phyloP scores from a whole-genome alignment of 2,113 vertebrate species.

The Xiphophorus hellerii region DNA sequence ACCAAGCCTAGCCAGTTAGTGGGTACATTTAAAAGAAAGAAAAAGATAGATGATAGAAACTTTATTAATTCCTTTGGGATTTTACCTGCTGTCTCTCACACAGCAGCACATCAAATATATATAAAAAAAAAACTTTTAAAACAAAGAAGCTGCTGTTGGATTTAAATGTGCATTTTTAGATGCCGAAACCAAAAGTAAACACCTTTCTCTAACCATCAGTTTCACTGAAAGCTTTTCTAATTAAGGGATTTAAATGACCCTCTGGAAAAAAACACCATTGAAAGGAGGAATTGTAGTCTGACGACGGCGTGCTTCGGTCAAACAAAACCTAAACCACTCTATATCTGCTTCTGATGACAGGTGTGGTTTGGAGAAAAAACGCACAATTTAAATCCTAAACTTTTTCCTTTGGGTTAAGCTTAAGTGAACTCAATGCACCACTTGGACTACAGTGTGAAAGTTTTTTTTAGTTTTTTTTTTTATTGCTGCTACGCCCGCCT shows the following conservation, averaged over 20 bases:
- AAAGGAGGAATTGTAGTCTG: not conserved
- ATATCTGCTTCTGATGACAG: constrained; percentile 9
- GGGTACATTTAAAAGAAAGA: not conserved
- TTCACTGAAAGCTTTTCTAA: constrained; percentile 25
- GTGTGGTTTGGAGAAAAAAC: constrained; percentile 5
- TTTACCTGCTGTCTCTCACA: too few relatives aligned
- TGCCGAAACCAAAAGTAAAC: constrained; percentile 21
- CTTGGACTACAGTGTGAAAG: constrained; percentile 30
- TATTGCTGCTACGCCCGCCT: constrained; percentile 27
- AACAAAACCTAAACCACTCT: not conserved
- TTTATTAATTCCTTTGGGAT: too few relatives aligned
- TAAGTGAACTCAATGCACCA: constrained; percentile 8
- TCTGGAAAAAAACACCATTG: constrained; percentile 26
- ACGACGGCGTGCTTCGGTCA: constrained; percentile 7
- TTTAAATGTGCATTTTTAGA: not conserved
- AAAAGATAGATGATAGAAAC: too few relatives aligned
- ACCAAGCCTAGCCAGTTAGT: not conserved
- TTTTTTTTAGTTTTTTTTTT: constrained; percentile 4
- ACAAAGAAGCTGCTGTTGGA: not conserved
- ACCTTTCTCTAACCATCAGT: constrained; percentile 10
- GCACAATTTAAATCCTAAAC: not conserved
- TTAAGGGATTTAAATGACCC: constrained; percentile 28
- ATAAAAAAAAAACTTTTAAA: too few relatives aligned
- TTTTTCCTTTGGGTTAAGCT: constrained; percentile 17
- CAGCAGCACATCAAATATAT: too few relatives aligned